Conservation (phyloP, 2,797 vertebrate genomes). For the Crocidura indochinensis region DNA sequence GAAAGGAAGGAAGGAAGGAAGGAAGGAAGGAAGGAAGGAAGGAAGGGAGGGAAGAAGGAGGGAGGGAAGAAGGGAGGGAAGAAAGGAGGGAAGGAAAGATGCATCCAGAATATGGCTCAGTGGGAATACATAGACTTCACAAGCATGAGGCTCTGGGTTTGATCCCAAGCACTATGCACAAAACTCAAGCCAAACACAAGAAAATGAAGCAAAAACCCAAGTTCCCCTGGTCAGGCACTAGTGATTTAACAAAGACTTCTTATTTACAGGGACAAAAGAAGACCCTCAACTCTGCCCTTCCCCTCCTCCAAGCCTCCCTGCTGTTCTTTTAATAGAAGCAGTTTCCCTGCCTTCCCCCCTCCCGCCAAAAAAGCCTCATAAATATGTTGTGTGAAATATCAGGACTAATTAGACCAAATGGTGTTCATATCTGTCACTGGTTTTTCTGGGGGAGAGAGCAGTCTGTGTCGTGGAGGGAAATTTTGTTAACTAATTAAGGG, state of each 20-base stretch:
- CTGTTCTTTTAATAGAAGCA: conserved; percentile 86
- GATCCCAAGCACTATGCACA: not conserved
- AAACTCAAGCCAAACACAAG: too few species aligned
- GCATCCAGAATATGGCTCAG: too few species aligned
- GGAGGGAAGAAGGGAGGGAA: too few species aligned
- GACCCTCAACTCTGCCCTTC: conserved; percentile 68
- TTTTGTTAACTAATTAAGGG: conserved; percentile 87
- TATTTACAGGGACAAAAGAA: conserved; percentile 56
- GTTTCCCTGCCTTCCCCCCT: conserved; percentile 76
- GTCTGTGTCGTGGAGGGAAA: conserved; percentile 85
- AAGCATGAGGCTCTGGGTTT: not conserved
- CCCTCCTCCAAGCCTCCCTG: conserved; percentile 71
- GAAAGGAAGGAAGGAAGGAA: too few species aligned
- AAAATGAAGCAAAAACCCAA: too few species aligned
- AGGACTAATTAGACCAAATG: conserved; percentile 91
- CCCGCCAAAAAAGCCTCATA: conserved; percentile 83
- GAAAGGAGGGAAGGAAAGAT: too few species aligned
- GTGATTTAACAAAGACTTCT: conserved; percentile 45
- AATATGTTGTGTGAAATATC: conserved; percentile 90
- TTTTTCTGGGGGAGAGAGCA: conserved; percentile 86
- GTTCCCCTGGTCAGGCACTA: not conserved
- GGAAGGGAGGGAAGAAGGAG: too few species aligned
- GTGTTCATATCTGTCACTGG: conserved; percentile 88
- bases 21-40: too few species aligned
- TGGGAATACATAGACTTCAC: too few species aligned